Percentiles rank a stretch among this genome's conserved stretches.
Conservation (phyloP, 2,888 invertebrate genomes). For the Nysson spinosus region DNA sequence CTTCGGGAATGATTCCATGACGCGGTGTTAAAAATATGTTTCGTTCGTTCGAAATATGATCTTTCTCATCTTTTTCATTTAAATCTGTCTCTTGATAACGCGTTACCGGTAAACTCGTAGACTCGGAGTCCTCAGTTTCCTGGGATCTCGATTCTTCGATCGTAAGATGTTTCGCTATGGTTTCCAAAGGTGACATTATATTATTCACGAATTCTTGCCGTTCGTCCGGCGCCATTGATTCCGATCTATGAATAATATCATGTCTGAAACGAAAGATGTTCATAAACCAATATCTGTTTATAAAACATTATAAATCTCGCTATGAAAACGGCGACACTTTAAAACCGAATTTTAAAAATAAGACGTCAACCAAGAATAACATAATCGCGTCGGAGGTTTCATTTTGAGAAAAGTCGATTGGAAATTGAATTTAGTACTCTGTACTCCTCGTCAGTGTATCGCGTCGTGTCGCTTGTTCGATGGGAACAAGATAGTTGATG, state of each 20-base stretch:
- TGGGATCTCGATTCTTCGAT: conserved; percentile 60
- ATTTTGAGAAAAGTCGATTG: no score
- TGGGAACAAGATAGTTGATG: no score
- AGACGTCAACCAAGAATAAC: no score
- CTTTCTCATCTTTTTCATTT: conserved; percentile 27
- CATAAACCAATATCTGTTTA: no score
- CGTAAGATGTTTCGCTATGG: conserved; percentile 67
- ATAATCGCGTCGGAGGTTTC: no score
- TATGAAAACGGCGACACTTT: no score
- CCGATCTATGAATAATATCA: conserved; percentile 65
- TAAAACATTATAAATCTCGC: no score
- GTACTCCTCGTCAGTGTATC: no score
- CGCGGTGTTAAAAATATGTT: not conserved
- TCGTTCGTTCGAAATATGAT: not conserved
- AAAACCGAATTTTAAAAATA: no score
- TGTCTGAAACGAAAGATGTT: conserved; percentile 52
- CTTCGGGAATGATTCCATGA: not conserved
- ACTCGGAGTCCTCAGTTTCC: conserved; percentile 31
- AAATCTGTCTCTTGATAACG: conserved; percentile 59
- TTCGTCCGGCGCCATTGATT: conserved; percentile 57
- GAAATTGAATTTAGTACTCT: no score
- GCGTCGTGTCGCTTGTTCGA: no score
- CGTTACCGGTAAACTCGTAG: conserved; percentile 26
- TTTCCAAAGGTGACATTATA: conserved; percentile 66
- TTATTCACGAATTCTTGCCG: conserved; percentile 61